A percentile compares a stretch with the other conserved stretches of the same genome.
Evolutionary conservation across 1,140 invertebrate species (phyloP).

Genomic region (Drosophila jambulina): DNA sequence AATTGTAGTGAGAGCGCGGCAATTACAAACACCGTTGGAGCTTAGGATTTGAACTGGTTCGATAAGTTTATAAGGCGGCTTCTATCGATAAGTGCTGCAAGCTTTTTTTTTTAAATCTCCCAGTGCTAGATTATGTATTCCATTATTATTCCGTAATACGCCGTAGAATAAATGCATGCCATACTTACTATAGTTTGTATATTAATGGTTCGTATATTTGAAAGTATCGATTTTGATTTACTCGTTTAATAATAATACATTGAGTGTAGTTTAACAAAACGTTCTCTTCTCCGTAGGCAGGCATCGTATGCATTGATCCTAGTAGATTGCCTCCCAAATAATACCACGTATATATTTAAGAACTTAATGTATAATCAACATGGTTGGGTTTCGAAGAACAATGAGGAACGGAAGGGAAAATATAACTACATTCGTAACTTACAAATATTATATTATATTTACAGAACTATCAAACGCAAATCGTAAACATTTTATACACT

Average conservation of each 20-base stretch:
- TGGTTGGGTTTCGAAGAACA: conserved; percentile 9
- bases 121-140: background rate
- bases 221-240: conserved; percentile 65
- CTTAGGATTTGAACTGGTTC: too few species aligned
- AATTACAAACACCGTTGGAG: too few species aligned
- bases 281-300: conserved; percentile 23
- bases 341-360: conserved; percentile 54
- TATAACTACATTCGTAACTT: conserved; percentile 19
- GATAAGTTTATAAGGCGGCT: background rate
- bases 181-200: conserved; percentile 18
- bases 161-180: background rate
- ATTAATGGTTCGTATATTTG: conserved; percentile 55
- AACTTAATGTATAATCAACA: conserved; percentile 21
- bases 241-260: conserved; percentile 42
- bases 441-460: conserved; percentile 67
- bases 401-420: background rate
- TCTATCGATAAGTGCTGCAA: background rate
- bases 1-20: too few species aligned
- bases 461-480: conserved; percentile 52
- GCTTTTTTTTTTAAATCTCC: background rate
- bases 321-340: conserved; percentile 37
- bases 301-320: conserved; percentile 31
- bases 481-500: conserved; percentile 6
- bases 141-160: too few species aligned
- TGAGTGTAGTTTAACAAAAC: conserved; percentile 63